Evolutionary conservation across 2,888 invertebrate genomes (phyloP).

Genomic region (Leucophenga maculata): DNA sequence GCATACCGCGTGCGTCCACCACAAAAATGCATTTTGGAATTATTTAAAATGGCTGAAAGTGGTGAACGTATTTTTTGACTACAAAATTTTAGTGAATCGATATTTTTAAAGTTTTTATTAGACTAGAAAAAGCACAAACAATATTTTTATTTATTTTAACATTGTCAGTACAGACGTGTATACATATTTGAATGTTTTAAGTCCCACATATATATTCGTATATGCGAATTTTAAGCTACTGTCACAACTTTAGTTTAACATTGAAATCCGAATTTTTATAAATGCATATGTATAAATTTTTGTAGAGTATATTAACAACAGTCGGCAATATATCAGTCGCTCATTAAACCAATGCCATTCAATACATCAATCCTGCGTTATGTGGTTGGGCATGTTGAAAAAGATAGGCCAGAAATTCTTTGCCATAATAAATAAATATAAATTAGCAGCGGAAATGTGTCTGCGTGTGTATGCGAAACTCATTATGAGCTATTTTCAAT

Average conservation of each 20-base stretch:
- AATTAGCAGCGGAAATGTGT: slow-evolving; percentile 55
- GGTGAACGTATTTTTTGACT: background rate
- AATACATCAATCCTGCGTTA: background rate
- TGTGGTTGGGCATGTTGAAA: background rate
- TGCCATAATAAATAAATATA: slow-evolving; percentile 46
- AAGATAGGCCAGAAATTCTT: too few relatives aligned
- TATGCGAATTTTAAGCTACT: too few relatives aligned
- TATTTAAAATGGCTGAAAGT: too few relatives aligned
- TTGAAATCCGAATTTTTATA: background rate
- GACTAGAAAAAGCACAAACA: background rate
- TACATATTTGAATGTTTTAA: too few relatives aligned
- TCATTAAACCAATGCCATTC: background rate
- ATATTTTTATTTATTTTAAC: too few relatives aligned
- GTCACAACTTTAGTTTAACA: background rate
- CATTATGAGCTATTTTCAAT: slow-evolving; percentile 59
- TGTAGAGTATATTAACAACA: background rate
- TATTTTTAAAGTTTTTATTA: slow-evolving; percentile 33
- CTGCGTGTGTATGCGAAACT: slow-evolving; percentile 35
- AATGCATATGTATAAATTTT: background rate
- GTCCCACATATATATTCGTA: too few relatives aligned
- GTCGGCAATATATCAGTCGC: background rate
- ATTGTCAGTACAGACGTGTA: too few relatives aligned
- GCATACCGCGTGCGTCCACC: background rate
- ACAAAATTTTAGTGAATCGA: slow-evolving; percentile 26
- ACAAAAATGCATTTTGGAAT: background rate